phyloP scores from a whole-genome alignment of 2,113 vertebrate species.

The Microtus richardsoni region DNA sequence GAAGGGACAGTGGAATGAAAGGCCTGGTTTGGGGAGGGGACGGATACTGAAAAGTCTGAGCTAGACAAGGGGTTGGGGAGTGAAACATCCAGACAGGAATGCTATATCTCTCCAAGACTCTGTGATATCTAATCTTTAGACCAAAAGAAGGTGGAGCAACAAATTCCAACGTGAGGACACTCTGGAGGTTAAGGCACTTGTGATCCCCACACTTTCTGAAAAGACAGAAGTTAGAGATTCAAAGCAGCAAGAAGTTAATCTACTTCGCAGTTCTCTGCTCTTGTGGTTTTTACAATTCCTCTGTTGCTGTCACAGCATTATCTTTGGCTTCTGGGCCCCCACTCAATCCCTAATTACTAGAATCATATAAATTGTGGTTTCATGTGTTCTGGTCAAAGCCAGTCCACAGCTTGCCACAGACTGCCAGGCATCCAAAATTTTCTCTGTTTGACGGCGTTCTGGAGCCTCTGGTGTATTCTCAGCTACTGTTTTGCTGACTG shows the following conservation, averaged over 20 bases:
- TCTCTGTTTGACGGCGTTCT: background rate
- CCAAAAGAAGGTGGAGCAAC: background rate
- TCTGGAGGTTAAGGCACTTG: rapidly evolving
- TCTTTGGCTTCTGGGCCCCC: slow-evolving; percentile 15
- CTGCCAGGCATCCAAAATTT: background rate
- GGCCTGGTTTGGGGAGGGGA: background rate
- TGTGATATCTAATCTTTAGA: background rate
- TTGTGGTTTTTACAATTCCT: background rate
- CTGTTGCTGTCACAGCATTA: slow-evolving; percentile 31
- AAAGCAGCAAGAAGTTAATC: background rate
- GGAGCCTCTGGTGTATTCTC: background rate
- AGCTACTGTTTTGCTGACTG: slow-evolving; percentile 7
- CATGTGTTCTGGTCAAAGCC: background rate
- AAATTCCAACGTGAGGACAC: rapidly evolving
- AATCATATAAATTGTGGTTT: slow-evolving; percentile 42
- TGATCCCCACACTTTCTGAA: background rate
- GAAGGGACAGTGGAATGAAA: background rate
- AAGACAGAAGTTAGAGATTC: background rate
- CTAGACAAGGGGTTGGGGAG: background rate
- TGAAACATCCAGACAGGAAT: background rate
- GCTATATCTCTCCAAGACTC: background rate
- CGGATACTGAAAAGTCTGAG: background rate
- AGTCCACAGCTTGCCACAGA: background rate
- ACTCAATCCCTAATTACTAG: slow-evolving; percentile 35
- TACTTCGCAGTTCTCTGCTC: background rate